A percentile compares a stretch with the other conserved stretches of the same genome.
Evolutionary conservation across 2,888 invertebrate species (phyloP).

Genomic region (Agonopterix heracliana): DNA sequence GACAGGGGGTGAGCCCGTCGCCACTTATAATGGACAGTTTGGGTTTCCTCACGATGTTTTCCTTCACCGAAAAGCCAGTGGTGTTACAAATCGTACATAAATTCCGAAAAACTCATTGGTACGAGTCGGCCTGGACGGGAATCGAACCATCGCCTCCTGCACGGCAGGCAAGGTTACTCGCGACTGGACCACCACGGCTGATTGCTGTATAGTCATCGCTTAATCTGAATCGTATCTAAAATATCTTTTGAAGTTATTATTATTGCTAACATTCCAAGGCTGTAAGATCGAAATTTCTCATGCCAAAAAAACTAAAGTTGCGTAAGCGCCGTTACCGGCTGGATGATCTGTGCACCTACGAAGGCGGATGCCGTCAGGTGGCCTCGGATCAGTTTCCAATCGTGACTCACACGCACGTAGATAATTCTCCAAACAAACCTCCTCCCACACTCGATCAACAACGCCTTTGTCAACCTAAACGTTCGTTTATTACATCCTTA

Average conservation of each 20-base stretch:
- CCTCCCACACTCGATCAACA: constrained; percentile 28
- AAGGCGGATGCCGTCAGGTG: constrained; percentile 49
- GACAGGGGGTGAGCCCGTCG: too few relatives aligned
- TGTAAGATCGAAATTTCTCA: not conserved
- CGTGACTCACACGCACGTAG: constrained; percentile 45
- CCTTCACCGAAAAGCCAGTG: too few relatives aligned
- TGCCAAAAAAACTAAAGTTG: constrained; percentile 13
- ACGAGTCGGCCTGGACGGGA: too few relatives aligned
- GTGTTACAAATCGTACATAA: too few relatives aligned
- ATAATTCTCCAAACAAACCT: constrained; percentile 28
- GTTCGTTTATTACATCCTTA: not conserved
- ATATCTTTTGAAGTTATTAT: not conserved
- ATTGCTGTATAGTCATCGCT: too few relatives aligned
- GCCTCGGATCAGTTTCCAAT: constrained; percentile 53
- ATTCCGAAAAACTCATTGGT: too few relatives aligned
- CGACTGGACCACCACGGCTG: too few relatives aligned
- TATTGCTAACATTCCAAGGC: not conserved
- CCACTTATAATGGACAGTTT: too few relatives aligned
- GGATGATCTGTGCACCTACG: constrained; percentile 20
- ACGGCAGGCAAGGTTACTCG: too few relatives aligned
- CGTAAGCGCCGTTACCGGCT: constrained; percentile 28
- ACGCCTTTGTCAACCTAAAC: not conserved
- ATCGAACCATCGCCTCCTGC: too few relatives aligned
- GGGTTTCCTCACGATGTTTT: too few relatives aligned
- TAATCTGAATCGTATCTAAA: too few relatives aligned